phyloP scores from a whole-genome alignment of 2,797 vertebrate genomes.

The Linurgus olivaceus region DNA sequence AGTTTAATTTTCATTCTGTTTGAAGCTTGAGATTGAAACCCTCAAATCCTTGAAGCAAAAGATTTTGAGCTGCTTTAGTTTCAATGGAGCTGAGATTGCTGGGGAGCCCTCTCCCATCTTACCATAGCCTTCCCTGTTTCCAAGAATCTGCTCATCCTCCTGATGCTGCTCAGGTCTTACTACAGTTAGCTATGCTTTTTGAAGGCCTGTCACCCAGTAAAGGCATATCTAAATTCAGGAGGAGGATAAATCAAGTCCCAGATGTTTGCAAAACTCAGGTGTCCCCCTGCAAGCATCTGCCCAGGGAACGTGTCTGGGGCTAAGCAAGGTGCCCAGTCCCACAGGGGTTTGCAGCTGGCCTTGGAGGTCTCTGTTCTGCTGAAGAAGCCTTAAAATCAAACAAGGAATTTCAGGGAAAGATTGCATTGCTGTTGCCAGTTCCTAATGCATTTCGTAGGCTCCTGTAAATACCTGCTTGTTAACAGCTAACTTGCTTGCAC shows the following conservation, averaged over 20 bases:
- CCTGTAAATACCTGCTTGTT: conserved; percentile 3
- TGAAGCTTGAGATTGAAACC: not conserved
- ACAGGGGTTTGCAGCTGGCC: not conserved
- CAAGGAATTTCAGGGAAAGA: not conserved
- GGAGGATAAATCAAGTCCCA: not conserved
- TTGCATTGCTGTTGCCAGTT: not conserved
- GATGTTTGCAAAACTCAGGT: not conserved
- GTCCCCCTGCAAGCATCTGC: accelerated
- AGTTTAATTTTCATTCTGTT: not conserved
- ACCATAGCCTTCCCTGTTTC: not conserved
- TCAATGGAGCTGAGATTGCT: accelerated
- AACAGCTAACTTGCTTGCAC: not conserved
- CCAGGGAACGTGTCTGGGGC: accelerated
- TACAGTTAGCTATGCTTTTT: not conserved
- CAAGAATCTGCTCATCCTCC: not conserved
- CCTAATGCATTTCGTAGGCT: not conserved
- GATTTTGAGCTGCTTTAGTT: accelerated
- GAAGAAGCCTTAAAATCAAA: not conserved
- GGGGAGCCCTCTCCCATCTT: not conserved
- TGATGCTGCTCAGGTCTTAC: not conserved
- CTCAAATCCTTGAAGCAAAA: not conserved
- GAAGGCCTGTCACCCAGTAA: not conserved
- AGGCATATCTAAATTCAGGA: not conserved
- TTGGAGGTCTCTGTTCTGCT: not conserved
- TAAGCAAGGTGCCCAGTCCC: not conserved